A percentile compares a stretch with the other conserved stretches of the same genome.
Evolutionary conservation across 2,888 invertebrate species (phyloP).

Genomic region (Caenorhabditis doughertyi): DNA sequence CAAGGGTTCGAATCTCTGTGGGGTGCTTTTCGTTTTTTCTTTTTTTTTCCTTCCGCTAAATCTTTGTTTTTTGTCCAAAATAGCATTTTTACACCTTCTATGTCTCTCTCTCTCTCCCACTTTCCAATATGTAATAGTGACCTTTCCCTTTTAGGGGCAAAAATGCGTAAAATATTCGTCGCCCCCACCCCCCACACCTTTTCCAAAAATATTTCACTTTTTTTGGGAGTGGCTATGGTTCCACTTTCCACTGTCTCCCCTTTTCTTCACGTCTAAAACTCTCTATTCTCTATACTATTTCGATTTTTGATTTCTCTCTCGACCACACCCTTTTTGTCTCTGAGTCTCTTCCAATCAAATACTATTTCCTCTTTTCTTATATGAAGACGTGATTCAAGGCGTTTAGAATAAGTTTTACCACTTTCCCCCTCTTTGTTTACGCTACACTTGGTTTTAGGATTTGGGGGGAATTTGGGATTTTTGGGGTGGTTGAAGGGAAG

Average conservation of each 20-base stretch:
- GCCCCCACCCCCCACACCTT: background rate
- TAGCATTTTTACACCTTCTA: background rate
- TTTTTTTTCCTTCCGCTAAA: background rate
- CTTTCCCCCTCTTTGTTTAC: constrained; percentile 5
- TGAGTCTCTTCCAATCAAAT: constrained; percentile 42
- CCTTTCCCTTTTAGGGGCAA: constrained; percentile 27
- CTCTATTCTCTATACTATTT: background rate
- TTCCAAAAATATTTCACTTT: constrained; percentile 12
- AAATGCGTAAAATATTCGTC: constrained; percentile 54
- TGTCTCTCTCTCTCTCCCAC: constrained; percentile 16
- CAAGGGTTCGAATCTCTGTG: too few species aligned
- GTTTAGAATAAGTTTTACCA: constrained; percentile 31
- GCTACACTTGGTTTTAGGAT: background rate
- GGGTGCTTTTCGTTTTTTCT: too few species aligned
- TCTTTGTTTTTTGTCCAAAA: background rate
- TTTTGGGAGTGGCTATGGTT: constrained; percentile 52
- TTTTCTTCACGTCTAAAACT: constrained; percentile 15
- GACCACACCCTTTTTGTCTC: constrained; percentile 45
- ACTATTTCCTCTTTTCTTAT: constrained; percentile 21
- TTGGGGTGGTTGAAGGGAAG: background rate
- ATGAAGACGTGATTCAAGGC: constrained; percentile 6
- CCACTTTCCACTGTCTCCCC: constrained; percentile 27
- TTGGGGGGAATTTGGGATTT: background rate
- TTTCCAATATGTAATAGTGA: constrained; percentile 27
- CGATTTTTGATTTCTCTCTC: too few species aligned